These are phyloP conservation scores for Eupsilia transversa DNA, from an alignment of 2,888 invertebrate genomes.

Conservation along the genomic window DNA sequence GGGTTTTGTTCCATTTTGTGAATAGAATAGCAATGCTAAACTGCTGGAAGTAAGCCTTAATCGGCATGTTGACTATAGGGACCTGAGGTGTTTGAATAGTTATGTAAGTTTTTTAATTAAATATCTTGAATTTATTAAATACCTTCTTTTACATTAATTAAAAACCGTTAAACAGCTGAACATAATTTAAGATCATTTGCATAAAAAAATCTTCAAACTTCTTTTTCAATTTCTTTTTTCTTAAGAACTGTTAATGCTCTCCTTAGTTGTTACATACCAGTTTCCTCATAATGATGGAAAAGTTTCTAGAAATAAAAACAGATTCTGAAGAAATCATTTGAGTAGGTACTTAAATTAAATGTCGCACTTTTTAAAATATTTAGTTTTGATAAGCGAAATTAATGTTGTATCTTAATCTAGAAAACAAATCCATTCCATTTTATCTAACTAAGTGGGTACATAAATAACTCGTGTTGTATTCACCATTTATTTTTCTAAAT, in stretches of 20 bases:
- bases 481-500: background rate
- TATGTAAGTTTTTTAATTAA: background rate
- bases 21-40: slow-evolving; percentile 9
- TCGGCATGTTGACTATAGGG: background rate
- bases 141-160: too few species aligned
- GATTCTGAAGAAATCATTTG: background rate
- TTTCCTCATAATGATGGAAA: slow-evolving; percentile 12
- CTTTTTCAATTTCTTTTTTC: background rate
- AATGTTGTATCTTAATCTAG: background rate
- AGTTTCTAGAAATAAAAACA: background rate
- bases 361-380: background rate
- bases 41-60: background rate
- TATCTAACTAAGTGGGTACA: background rate
- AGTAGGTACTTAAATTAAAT: background rate
- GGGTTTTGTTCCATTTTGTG: slow-evolving; percentile 27
- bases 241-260: slow-evolving; percentile 16
- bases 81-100: background rate
- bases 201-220: background rate
- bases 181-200: background rate
- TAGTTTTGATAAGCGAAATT: background rate
- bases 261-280: background rate
- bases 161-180: background rate
- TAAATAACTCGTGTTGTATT: background rate
- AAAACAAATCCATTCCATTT: background rate
- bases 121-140: background rate